Conservation (phyloP, 2,888 invertebrate genomes). For the Catocala nupta region DNA sequence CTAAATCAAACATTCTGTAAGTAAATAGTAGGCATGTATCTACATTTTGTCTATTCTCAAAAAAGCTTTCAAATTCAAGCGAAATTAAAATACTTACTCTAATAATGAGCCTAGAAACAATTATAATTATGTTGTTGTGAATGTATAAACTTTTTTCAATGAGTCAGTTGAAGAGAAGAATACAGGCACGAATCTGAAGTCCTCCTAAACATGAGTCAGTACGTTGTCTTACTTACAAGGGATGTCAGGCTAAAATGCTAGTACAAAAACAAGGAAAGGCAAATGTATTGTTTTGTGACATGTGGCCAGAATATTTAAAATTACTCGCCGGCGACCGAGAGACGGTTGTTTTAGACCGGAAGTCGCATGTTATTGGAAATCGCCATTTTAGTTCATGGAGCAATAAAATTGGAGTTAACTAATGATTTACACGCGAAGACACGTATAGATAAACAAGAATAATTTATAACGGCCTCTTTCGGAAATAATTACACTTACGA, state of each 20-base stretch:
- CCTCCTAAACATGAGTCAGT: conserved; percentile 9
- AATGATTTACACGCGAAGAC: conserved; percentile 31
- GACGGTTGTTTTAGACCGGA: conserved; percentile 37
- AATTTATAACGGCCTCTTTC: conserved; percentile 10
- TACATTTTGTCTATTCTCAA: too few species aligned
- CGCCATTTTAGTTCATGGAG: conserved; percentile 26
- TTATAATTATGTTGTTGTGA: too few species aligned
- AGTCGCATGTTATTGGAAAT: conserved; percentile 43
- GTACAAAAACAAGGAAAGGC: conserved; percentile 37
- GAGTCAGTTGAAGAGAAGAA: not conserved
- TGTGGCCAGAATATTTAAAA: conserved; percentile 56
- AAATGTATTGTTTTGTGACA: conserved; percentile 57
- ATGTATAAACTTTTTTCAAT: not conserved
- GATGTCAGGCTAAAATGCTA: conserved; percentile 19
- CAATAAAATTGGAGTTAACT: conserved; percentile 28
- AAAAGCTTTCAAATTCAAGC: too few species aligned
- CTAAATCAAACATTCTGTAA: too few species aligned
- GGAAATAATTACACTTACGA: not conserved
- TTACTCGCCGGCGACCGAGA: conserved; percentile 37
- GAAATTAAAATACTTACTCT: too few species aligned
- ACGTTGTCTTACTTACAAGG: conserved; percentile 10
- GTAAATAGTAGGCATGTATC: too few species aligned
- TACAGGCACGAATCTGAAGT: conserved; percentile 1
- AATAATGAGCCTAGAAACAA: too few species aligned
- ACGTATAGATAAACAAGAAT: conserved; percentile 14